Conservation (phyloP, 2,113 vertebrate species). For the Pithys albifrons region DNA sequence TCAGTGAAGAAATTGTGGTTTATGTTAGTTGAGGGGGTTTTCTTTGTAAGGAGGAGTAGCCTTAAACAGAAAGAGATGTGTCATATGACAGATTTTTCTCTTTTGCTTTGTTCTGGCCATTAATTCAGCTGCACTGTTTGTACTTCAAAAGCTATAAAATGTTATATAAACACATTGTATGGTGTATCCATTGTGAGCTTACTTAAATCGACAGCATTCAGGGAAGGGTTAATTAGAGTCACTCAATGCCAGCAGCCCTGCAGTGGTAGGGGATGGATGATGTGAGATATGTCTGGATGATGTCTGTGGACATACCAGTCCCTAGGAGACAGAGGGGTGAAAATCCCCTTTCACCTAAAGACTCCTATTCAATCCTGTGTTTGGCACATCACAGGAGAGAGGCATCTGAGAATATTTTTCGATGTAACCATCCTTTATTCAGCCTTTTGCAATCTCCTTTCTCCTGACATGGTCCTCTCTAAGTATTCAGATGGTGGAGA, state of each 20-base stretch:
- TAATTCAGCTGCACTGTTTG: neutral
- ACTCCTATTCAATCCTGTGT: neutral
- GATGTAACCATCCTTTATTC: neutral
- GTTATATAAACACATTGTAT: fast-evolving
- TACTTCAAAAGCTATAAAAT: neutral
- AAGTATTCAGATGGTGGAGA: neutral
- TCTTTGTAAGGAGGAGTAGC: neutral
- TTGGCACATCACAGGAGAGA: neutral
- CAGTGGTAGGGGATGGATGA: neutral
- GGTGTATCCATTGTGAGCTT: neutral
- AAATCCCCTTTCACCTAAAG: neutral
- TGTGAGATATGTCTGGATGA: neutral
- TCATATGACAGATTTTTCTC: neutral
- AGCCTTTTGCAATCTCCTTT: neutral
- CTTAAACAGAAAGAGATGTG: neutral
- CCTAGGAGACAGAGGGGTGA: neutral
- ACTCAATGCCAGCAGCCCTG: neutral
- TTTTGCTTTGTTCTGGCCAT: neutral
- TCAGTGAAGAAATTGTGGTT: neutral
- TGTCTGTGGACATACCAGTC: neutral
- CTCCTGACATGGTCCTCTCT: neutral
- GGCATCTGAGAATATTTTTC: neutral
- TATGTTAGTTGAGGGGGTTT: neutral
- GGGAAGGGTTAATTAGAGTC: neutral
- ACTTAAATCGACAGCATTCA: neutral